These are phyloP conservation scores for Perodicticus potto DNA, from an alignment of 2,797 vertebrate genomes.

Conservation along the genomic window DNA sequence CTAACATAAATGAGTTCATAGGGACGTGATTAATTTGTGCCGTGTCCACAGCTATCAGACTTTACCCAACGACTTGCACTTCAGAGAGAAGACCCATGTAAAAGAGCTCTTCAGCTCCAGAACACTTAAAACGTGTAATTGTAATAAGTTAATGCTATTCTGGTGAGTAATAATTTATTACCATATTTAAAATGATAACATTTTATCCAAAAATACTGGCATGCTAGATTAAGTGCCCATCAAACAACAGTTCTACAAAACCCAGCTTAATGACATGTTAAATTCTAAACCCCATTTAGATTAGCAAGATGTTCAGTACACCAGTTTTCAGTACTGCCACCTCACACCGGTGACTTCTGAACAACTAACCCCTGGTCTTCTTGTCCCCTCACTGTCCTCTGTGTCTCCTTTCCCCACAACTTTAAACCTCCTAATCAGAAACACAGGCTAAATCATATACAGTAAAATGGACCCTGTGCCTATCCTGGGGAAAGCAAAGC, in stretches of 20 bases:
- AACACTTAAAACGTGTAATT: slow-evolving; percentile 47
- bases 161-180: slow-evolving; percentile 15
- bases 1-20: slow-evolving; percentile 47
- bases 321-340: background rate
- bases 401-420: slow-evolving; percentile 41
- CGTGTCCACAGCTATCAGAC: background rate
- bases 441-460: slow-evolving; percentile 75
- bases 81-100: background rate
- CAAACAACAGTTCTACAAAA: slow-evolving; percentile 33
- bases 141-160: background rate
- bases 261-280: background rate
- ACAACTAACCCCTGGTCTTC: slow-evolving; percentile 35
- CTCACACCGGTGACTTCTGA: background rate
- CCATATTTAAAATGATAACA: slow-evolving; percentile 45
- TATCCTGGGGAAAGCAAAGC: slow-evolving; percentile 53
- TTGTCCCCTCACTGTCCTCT: background rate
- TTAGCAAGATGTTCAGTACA: background rate
- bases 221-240: slow-evolving; percentile 28
- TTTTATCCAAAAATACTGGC: slow-evolving; percentile 25
- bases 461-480: slow-evolving; percentile 58
- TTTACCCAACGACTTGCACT: slow-evolving; percentile 42
- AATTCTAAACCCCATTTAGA: background rate
- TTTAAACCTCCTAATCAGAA: slow-evolving; percentile 60
- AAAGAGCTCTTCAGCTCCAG: slow-evolving; percentile 25
- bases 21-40: slow-evolving; percentile 16